Evolutionary conservation across 2,888 invertebrate species (phyloP).

Genomic region (Coecobrya sp.): DNA sequence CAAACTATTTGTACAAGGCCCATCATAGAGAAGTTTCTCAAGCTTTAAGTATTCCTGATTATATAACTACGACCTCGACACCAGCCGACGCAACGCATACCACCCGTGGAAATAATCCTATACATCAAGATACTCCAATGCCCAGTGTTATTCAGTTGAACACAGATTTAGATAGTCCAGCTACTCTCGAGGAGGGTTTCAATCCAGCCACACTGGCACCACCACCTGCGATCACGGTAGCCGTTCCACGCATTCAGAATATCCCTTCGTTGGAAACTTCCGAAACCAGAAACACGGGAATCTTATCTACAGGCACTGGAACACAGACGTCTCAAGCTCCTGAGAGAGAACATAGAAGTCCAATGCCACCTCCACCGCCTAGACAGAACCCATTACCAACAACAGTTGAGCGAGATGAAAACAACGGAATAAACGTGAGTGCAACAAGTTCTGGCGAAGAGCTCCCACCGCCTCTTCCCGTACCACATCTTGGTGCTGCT

Average conservation of each 20-base stretch:
- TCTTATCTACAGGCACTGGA: constrained; percentile 35
- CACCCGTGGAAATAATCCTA: not conserved
- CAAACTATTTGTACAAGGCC: constrained; percentile 91
- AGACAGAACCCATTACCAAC: constrained; percentile 1
- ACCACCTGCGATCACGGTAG: constrained; percentile 48
- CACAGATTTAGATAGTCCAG: not conserved
- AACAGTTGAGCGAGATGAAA: constrained; percentile 48
- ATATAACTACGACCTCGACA: constrained; percentile 51
- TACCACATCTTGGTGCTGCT: constrained; percentile 73
- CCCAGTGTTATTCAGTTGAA: constrained; percentile 54
- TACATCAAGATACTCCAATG: constrained; percentile 66
- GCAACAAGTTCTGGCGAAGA: constrained; percentile 83
- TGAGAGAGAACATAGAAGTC: not conserved
- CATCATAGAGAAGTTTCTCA: constrained; percentile 89
- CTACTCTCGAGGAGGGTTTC: not conserved
- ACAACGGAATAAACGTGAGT: constrained; percentile 74
- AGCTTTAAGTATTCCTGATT: constrained; percentile 86
- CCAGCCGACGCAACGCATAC: not conserved
- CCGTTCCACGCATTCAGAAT: constrained; percentile 50
- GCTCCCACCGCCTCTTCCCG: constrained; percentile 65
- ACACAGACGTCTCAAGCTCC: constrained; percentile 55
- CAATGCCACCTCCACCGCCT: constrained; percentile 56
- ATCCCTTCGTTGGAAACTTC: constrained; percentile 18
- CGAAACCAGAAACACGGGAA: constrained; percentile 4
- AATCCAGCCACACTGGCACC: not conserved